phyloP scores from a whole-genome alignment of 2,888 invertebrate genomes.

The Xestobium rufovillosum region DNA sequence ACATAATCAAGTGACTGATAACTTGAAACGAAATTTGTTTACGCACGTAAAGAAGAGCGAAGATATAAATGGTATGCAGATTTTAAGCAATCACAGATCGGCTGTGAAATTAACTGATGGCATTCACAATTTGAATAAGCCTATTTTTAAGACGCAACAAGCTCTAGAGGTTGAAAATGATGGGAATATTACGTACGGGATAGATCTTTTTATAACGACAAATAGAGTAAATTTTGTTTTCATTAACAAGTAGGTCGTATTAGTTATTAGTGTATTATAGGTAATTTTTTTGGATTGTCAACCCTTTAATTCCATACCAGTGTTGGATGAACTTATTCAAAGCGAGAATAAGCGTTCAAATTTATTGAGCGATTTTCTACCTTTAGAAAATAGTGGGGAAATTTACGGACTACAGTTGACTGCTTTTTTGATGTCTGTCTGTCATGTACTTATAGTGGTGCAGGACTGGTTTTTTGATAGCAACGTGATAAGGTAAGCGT shows the following conservation, averaged over 20 bases:
- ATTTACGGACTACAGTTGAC: slow-evolving; percentile 70
- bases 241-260: too few relatives aligned
- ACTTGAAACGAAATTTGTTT: slow-evolving; percentile 36
- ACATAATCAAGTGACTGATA: slow-evolving; percentile 44
- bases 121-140: slow-evolving; percentile 26
- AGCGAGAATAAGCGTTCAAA: slow-evolving; percentile 42
- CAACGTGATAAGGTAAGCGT: slow-evolving; percentile 62
- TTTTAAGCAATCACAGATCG: too few relatives aligned
- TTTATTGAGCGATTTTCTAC: slow-evolving; percentile 52
- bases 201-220: slow-evolving; percentile 59
- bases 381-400: slow-evolving; percentile 57
- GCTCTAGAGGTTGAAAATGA: slow-evolving; percentile 52
- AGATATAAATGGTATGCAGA: slow-evolving; percentile 29
- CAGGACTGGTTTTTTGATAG: slow-evolving; percentile 87
- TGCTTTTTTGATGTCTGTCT: slow-evolving; percentile 79
- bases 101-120: slow-evolving; percentile 32
- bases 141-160: slow-evolving; percentile 36
- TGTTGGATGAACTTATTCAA: slow-evolving; percentile 57
- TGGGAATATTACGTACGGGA: slow-evolving; percentile 66
- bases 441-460: slow-evolving; percentile 81
- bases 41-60: slow-evolving; percentile 19
- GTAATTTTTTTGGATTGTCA: slow-evolving; percentile 84
- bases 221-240: slow-evolving; percentile 56
- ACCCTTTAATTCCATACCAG: slow-evolving; percentile 62
- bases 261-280: slow-evolving; percentile 38